Percentiles rank a stretch among this genome's conserved stretches.
These are phyloP conservation scores for Agelastica alni DNA, from an alignment of 2,888 invertebrate genomes.

Conservation along the genomic window DNA sequence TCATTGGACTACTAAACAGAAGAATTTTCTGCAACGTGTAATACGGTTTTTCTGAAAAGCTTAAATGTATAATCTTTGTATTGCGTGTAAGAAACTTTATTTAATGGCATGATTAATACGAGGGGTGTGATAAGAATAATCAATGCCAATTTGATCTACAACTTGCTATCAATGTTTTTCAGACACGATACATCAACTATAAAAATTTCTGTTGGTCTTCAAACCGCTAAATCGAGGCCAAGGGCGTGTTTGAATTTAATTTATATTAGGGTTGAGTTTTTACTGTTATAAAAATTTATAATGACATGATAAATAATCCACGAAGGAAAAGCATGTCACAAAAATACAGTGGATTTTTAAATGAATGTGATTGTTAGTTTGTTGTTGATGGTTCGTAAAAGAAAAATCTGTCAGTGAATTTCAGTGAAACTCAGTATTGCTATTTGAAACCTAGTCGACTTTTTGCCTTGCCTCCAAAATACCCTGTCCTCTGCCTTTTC, in stretches of 20 bases:
- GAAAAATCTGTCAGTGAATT: too few relatives aligned
- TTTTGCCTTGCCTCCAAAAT: too few relatives aligned
- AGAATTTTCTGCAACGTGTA: conserved; percentile 22
- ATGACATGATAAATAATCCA: too few relatives aligned
- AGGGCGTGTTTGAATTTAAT: conserved; percentile 9
- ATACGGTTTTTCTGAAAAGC: conserved; percentile 21
- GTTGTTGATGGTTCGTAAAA: too few relatives aligned
- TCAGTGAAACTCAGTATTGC: too few relatives aligned
- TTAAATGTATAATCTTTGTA: conserved; percentile 22
- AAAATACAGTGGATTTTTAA: too few relatives aligned
- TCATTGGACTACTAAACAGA: conserved; percentile 10
- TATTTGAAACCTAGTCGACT: too few relatives aligned
- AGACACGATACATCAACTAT: conserved; percentile 21
- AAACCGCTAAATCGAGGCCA: conserved; percentile 16
- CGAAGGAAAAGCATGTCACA: too few relatives aligned
- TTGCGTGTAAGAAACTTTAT: conserved; percentile 22
- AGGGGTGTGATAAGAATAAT: conserved; percentile 22
- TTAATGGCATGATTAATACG: conserved; percentile 21
- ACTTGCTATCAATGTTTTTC: conserved; percentile 22
- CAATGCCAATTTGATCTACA: conserved; percentile 22
- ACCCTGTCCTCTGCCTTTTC: too few relatives aligned
- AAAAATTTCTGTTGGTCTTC: conserved; percentile 22
- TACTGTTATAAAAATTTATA: too few relatives aligned
- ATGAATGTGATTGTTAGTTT: too few relatives aligned
- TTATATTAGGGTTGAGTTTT: not conserved